Percentiles rank a stretch among this genome's conserved stretches.
Conservation (phyloP, 53 echinoderm and acorn worm genomes). For the Luidia sarsii region DNA sequence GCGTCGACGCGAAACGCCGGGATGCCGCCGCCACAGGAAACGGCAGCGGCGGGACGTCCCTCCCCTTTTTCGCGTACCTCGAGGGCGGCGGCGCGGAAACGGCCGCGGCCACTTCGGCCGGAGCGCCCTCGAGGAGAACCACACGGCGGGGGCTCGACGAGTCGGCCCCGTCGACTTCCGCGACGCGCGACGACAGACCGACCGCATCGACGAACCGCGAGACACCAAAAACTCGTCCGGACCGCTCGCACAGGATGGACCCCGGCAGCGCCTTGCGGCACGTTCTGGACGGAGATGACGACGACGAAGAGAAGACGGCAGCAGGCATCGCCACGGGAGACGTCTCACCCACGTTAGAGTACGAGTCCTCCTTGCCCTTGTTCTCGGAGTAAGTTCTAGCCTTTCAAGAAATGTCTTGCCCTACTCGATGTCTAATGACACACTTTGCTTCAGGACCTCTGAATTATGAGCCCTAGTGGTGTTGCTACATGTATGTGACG, state of each 20-base stretch:
- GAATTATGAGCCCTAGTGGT: too few relatives aligned
- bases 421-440: too few relatives aligned
- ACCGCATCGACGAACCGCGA: not conserved
- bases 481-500: too few relatives aligned
- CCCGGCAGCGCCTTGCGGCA: not conserved
- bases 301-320: not conserved
- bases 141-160: not conserved
- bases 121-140: slow-evolving; percentile 14
- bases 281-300: not conserved
- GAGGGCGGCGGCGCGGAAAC: not conserved
- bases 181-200: not conserved
- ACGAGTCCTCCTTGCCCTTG: slow-evolving; percentile 43
- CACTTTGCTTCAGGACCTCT: too few relatives aligned
- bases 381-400: slow-evolving; percentile 57
- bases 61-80: slow-evolving; percentile 39
- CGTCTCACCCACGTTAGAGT: slow-evolving; percentile 50
- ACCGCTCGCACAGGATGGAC: slow-evolving; percentile 2
- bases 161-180: not conserved
- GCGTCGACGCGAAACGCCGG: too few relatives aligned
- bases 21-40: not conserved
- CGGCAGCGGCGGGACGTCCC: not conserved
- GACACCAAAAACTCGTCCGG: not conserved
- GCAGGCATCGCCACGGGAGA: slow-evolving; percentile 8
- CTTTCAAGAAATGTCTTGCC: too few relatives aligned
- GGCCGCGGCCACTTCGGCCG: not conserved